Evolutionary conservation across 2,113 vertebrate genomes (phyloP).

Genomic region (Pelobates fuscus): DNA sequence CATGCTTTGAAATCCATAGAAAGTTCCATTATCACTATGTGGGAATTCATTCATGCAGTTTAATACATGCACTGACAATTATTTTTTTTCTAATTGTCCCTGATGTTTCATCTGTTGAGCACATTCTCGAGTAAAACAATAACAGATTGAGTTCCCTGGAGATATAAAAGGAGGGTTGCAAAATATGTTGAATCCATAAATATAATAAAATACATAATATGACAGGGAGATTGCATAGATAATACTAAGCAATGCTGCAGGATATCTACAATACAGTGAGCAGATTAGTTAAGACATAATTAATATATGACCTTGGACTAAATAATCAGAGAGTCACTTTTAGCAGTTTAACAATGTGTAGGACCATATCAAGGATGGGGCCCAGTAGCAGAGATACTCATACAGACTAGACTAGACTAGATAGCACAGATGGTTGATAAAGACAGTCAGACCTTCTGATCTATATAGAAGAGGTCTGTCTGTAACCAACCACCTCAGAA

Average conservation of each 20-base stretch:
- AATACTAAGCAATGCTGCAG: constrained; percentile 23
- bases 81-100: constrained; percentile 30
- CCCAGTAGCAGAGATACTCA: too few relatives aligned
- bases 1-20: constrained; percentile 9
- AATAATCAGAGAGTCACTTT: too few relatives aligned
- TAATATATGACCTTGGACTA: too few relatives aligned
- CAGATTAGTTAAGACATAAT: too few relatives aligned
- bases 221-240: not conserved
- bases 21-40: constrained; percentile 1
- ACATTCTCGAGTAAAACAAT: constrained; percentile 16
- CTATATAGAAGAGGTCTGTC: too few relatives aligned
- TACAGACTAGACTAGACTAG: too few relatives aligned
- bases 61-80: constrained; percentile 6
- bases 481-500: too few relatives aligned
- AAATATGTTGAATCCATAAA: constrained; percentile 11
- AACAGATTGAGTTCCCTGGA: constrained; percentile 19
- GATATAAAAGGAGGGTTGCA: not conserved
- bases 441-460: too few relatives aligned
- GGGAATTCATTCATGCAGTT: constrained; percentile 1
- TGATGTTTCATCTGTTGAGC: constrained; percentile 14
- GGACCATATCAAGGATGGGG: too few relatives aligned
- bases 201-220: constrained; percentile 25
- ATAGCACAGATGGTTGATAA: too few relatives aligned
- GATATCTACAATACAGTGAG: not conserved
- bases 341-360: too few relatives aligned